Percentiles rank a stretch among this genome's conserved stretches.
Conservation (phyloP, 2,797 vertebrate genomes). For the Danio aesculapii region DNA sequence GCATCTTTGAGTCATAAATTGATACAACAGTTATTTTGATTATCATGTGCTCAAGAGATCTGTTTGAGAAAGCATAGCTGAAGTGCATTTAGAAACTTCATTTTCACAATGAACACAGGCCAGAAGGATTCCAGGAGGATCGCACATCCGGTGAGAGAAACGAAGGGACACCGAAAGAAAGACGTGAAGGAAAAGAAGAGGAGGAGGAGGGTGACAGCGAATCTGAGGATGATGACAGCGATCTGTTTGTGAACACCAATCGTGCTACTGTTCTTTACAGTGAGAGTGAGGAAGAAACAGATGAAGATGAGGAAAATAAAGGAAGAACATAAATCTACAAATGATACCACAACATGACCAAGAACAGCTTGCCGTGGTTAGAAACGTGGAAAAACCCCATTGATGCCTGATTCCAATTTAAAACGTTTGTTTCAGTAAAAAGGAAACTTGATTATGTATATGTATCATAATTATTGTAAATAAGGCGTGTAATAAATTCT, state of each 20-base stretch:
- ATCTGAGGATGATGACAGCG: slow-evolving; percentile 85
- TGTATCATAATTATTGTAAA: slow-evolving; percentile 33
- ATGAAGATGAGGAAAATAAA: slow-evolving; percentile 72
- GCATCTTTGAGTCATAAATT: too few relatives aligned
- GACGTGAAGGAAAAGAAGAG: slow-evolving; percentile 43
- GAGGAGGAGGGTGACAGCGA: slow-evolving; percentile 73
- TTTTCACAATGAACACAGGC: slow-evolving; percentile 73
- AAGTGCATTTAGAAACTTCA: neutral
- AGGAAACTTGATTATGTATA: neutral
- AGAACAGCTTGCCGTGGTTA: neutral
- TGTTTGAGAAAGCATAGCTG: neutral
- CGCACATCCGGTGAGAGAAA: slow-evolving; percentile 53
- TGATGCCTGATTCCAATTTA: neutral
- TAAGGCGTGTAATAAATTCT: slow-evolving; percentile 32
- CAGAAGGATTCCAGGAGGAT: slow-evolving; percentile 76
- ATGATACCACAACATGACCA: slow-evolving; percentile 49
- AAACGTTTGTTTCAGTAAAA: neutral
- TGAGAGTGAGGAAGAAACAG: slow-evolving; percentile 80
- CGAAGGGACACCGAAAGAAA: slow-evolving; percentile 46
- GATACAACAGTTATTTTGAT: neutral
- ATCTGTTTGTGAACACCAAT: slow-evolving; percentile 93
- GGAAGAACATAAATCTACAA: slow-evolving; percentile 53
- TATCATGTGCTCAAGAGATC: neutral
- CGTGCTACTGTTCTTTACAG: slow-evolving; percentile 82
- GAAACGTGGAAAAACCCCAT: neutral